phyloP scores from a whole-genome alignment of 2,888 invertebrate species.

The Mesorhabditis sp. region DNA sequence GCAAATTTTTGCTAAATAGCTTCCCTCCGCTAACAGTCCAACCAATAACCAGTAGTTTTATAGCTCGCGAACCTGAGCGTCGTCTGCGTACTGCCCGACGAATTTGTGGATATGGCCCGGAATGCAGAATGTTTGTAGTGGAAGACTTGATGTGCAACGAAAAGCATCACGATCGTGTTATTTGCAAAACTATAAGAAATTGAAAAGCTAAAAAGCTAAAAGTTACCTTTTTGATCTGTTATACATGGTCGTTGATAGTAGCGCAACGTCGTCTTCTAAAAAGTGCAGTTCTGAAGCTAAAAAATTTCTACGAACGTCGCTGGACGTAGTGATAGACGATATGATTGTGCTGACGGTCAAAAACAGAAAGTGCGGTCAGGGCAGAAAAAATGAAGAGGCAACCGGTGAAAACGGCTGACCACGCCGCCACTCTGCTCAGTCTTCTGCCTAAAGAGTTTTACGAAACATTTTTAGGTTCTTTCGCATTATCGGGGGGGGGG shows the following conservation, averaged over 20 bases:
- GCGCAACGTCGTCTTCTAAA: slow-evolving; percentile 4
- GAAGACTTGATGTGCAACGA: slow-evolving; percentile 45
- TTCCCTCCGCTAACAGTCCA: slow-evolving; percentile 17
- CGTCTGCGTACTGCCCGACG: too few species aligned
- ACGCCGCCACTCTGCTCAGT: too few species aligned
- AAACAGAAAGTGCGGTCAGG: slow-evolving; percentile 24
- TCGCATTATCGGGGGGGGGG: too few species aligned
- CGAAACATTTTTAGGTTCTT: too few species aligned
- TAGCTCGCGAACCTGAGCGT: too few species aligned
- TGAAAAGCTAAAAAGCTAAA: not conserved
- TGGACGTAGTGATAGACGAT: slow-evolving; percentile 33
- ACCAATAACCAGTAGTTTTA: slow-evolving; percentile 10
- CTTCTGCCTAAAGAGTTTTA: too few species aligned
- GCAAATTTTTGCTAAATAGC: too few species aligned
- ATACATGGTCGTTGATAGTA: not conserved
- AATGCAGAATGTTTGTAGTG: slow-evolving; percentile 25
- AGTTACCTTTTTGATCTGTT: slow-evolving; percentile 23
- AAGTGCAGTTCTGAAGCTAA: not conserved
- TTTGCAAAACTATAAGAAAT: slow-evolving; percentile 30
- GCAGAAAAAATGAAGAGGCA: slow-evolving; percentile 9
- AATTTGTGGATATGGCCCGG: not conserved
- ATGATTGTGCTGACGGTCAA: slow-evolving; percentile 35
- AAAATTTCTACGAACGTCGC: slow-evolving; percentile 24
- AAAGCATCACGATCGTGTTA: slow-evolving; percentile 47
- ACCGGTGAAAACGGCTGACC: not conserved